phyloP scores from a whole-genome alignment of 2,797 vertebrate genomes.

The Acipenser transmontanus region DNA sequence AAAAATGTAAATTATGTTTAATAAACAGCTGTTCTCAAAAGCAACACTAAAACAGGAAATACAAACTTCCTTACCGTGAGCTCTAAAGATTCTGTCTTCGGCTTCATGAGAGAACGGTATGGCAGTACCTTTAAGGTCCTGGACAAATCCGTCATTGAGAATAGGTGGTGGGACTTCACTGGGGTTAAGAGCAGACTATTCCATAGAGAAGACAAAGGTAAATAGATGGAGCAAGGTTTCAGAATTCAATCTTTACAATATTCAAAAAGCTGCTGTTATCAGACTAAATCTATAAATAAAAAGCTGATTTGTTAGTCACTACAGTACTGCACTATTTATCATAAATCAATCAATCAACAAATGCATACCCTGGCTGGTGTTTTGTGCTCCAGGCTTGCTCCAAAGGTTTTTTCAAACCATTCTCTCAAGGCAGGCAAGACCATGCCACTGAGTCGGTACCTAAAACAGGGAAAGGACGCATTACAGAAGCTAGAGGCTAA shows the following conservation, averaged over 20 bases:
- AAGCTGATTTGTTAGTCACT: too few species aligned
- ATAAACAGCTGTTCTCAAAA: too few species aligned
- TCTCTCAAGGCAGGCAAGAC: conserved; percentile 83
- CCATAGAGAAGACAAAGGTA: too few species aligned
- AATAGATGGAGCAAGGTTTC: too few species aligned
- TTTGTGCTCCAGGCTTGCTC: conserved; percentile 84
- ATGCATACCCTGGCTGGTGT: conserved; percentile 77
- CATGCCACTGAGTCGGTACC: conserved; percentile 90
- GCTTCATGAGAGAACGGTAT: conserved; percentile 81
- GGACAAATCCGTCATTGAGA: conserved; percentile 83
- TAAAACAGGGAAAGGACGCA: conserved; percentile 38
- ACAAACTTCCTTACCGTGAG: conserved; percentile 71
- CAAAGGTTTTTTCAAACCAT: conserved; percentile 85
- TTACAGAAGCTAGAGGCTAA: neutral
- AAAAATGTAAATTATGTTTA: conserved; percentile 9
- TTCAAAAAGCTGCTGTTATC: too few species aligned
- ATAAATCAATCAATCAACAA: neutral
- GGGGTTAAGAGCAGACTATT: conserved; percentile 72
- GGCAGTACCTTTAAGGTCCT: conserved; percentile 76
- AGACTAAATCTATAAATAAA: too few species aligned
- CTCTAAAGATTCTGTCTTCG: conserved; percentile 87
- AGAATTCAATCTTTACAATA: too few species aligned
- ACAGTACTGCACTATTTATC: too few species aligned
- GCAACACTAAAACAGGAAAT: neutral
- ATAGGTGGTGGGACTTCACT: conserved; percentile 69